Percentiles rank a stretch among this genome's conserved stretches.
Evolutionary conservation across 2,888 invertebrate genomes (phyloP).

Genomic region (Callosobruchus maculatus): DNA sequence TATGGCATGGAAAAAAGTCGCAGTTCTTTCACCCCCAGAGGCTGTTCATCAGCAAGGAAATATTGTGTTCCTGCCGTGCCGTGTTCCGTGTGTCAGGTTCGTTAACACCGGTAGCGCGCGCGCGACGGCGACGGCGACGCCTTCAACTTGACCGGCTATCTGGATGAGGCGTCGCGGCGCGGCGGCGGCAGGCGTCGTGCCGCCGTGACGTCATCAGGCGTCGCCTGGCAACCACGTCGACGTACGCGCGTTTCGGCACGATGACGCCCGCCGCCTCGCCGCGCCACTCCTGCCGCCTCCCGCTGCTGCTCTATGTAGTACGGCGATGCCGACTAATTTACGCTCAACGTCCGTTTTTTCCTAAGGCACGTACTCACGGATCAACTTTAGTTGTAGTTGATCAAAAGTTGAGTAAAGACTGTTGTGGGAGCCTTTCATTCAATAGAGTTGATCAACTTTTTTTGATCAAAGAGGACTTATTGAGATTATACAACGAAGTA

Average conservation of each 20-base stretch:
- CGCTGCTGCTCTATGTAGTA: not conserved
- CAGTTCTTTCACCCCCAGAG: not conserved
- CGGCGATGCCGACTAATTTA: not conserved
- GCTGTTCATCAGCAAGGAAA: not conserved
- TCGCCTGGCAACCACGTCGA: constrained; percentile 26
- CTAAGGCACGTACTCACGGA: too few species aligned
- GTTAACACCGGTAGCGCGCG: constrained; percentile 38
- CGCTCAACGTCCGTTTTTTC: too few species aligned
- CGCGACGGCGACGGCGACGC: too few species aligned
- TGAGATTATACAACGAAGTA: too few species aligned
- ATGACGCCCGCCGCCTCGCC: not conserved
- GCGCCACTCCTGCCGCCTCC: not conserved
- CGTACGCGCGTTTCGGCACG: not conserved
- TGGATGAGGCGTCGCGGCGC: constrained; percentile 33
- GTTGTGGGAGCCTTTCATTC: too few species aligned
- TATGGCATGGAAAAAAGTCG: too few species aligned
- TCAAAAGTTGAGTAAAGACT: too few species aligned
- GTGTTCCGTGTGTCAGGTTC: constrained; percentile 28
- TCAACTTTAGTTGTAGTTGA: too few species aligned
- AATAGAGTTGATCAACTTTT: too few species aligned
- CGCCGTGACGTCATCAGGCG: constrained; percentile 42
- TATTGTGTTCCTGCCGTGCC: constrained; percentile 2
- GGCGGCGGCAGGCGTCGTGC: constrained; percentile 22
- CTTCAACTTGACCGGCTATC: constrained; percentile 47
- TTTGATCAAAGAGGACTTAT: too few species aligned